These are phyloP conservation scores for Schlechtendalia chinensis DNA, from an alignment of 1,140 invertebrate species.

Conservation along the genomic window DNA sequence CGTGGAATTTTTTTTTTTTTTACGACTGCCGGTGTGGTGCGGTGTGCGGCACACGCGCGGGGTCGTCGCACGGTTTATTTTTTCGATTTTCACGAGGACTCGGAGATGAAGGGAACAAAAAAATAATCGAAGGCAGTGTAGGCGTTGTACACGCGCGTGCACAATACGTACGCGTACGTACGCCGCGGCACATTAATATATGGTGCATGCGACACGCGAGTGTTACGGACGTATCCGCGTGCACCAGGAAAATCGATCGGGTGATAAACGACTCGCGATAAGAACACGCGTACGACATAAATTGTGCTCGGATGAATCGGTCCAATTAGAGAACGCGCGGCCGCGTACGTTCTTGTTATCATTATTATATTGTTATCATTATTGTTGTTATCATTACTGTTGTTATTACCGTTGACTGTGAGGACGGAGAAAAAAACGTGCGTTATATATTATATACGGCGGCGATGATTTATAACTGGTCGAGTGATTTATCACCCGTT, in stretches of 20 bases:
- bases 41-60: background rate
- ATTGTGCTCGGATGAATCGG: constrained; percentile 28
- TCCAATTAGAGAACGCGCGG: constrained; percentile 36
- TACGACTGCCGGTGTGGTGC: no score
- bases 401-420: background rate
- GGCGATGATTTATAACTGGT: constrained; percentile 42
- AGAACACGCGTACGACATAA: background rate
- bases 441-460: background rate
- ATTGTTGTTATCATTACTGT: no score
- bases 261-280: no score
- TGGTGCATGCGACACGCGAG: background rate
- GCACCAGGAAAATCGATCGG: no score
- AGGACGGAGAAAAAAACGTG: background rate
- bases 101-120: no score
- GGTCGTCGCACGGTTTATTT: constrained; percentile 26
- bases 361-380: background rate
- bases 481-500: constrained; percentile 31
- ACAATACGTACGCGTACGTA: background rate
- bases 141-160: background rate
- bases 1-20: no score
- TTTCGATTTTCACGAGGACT: background rate
- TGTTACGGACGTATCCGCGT: no score
- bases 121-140: background rate
- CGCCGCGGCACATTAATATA: background rate
- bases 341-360: background rate